Evolutionary conservation across 2,888 invertebrate genomes (phyloP).

Genomic region (Embidobia sp.): DNA sequence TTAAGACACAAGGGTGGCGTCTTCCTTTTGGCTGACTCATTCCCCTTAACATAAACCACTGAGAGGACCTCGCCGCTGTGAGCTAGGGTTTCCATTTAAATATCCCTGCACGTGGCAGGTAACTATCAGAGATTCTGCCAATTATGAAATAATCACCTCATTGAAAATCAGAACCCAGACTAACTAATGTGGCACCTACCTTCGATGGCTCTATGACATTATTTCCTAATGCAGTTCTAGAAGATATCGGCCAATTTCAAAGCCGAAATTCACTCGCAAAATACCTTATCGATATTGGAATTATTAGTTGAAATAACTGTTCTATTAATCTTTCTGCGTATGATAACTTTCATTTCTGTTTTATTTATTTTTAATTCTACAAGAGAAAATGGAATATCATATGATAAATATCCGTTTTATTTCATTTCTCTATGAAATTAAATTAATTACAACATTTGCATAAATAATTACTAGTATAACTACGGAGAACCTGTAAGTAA

Average conservation of each 20-base stretch:
- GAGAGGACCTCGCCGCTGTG: slow-evolving; percentile 53
- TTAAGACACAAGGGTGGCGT: slow-evolving; percentile 71
- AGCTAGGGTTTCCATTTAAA: slow-evolving; percentile 65
- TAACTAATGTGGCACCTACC: slow-evolving; percentile 30
- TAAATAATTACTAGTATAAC: too few relatives aligned
- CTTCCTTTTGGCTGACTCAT: slow-evolving; percentile 60
- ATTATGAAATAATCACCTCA: slow-evolving; percentile 61
- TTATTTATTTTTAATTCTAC: too few relatives aligned
- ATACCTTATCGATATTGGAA: slow-evolving; percentile 2
- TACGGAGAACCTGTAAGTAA: too few relatives aligned
- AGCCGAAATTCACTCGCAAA: slow-evolving; percentile 2
- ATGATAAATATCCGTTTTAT: too few relatives aligned
- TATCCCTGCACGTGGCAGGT: slow-evolving; percentile 61
- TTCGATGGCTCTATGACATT: slow-evolving; percentile 28
- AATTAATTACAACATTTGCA: too few relatives aligned
- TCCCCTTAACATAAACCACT: slow-evolving; percentile 55
- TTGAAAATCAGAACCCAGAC: slow-evolving; percentile 47
- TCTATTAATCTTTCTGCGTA: too few relatives aligned
- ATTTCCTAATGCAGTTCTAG: slow-evolving; percentile 11
- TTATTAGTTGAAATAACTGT: neutral
- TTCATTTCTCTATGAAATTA: too few relatives aligned
- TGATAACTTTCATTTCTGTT: too few relatives aligned
- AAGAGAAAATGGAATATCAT: too few relatives aligned
- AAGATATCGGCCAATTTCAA: slow-evolving; percentile 20
- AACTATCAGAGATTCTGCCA: slow-evolving; percentile 54